Percentiles rank a stretch among this genome's conserved stretches.
These are phyloP conservation scores for Drosophila barbarae DNA, from an alignment of 2,888 invertebrate species.

Conservation along the genomic window DNA sequence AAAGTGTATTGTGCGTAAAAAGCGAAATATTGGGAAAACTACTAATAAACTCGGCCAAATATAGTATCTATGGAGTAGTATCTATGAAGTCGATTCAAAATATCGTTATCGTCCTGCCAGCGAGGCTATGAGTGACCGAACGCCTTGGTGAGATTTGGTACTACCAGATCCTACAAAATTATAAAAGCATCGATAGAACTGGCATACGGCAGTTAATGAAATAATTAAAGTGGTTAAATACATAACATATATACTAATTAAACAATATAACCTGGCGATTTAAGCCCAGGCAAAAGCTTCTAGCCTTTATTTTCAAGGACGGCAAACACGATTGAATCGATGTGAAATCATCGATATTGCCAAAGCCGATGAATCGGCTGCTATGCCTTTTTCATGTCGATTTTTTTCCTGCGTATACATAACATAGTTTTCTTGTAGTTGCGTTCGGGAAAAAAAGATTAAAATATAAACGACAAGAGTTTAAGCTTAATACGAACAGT, in stretches of 20 bases:
- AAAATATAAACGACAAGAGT: slow-evolving; percentile 2
- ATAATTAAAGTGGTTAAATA: neutral
- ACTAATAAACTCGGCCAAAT: slow-evolving; percentile 1
- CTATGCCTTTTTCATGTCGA: neutral
- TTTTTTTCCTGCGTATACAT: slow-evolving; percentile 24
- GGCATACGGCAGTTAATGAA: neutral
- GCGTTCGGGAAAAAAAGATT: slow-evolving; percentile 10
- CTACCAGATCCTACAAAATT: neutral
- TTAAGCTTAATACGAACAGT: neutral
- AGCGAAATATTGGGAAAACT: slow-evolving; percentile 5
- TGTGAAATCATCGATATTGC: neutral
- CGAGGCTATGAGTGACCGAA: neutral
- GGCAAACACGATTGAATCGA: neutral
- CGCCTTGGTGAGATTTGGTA: neutral
- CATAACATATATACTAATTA: too few relatives aligned
- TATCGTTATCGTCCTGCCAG: slow-evolving; percentile 4
- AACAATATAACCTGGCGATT: too few relatives aligned
- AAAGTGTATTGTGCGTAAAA: slow-evolving; percentile 4
- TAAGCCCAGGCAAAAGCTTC: too few relatives aligned
- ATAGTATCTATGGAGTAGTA: neutral
- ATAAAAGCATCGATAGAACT: neutral
- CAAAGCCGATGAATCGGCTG: neutral
- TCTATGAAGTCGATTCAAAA: slow-evolving; percentile 5
- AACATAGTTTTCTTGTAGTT: slow-evolving; percentile 22
- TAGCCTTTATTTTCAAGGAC: too few relatives aligned